Evolutionary conservation across 2,797 vertebrate species (phyloP).

Genomic region (Linurgus olivaceus): DNA sequence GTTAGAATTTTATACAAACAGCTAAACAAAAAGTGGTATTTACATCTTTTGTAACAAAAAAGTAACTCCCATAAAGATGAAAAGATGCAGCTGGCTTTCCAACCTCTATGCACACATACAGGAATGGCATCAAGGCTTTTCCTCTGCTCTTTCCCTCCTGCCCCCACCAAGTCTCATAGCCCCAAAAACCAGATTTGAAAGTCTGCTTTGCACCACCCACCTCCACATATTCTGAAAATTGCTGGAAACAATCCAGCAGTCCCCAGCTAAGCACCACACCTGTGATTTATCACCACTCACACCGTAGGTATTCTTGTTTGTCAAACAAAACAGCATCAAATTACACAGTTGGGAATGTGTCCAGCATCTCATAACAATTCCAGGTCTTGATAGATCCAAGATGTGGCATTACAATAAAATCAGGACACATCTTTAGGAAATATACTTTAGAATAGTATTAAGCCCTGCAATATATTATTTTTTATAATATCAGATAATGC

Average conservation of each 20-base stretch:
- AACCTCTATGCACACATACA: accelerated
- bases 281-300: not conserved
- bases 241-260: not conserved
- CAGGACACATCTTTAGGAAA: not conserved
- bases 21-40: not conserved
- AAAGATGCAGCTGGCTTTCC: not conserved
- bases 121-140: not conserved
- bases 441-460: not conserved
- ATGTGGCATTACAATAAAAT: not conserved
- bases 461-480: not conserved
- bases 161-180: not conserved
- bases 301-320: not conserved
- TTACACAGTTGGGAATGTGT: not conserved
- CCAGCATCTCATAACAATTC: not conserved
- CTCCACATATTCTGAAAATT: not conserved
- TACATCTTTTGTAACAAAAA: accelerated
- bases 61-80: not conserved
- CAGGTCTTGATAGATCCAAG: not conserved
- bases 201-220: not conserved
- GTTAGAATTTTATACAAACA: not conserved
- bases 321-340: conserved; percentile 23
- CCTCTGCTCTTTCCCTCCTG: not conserved
- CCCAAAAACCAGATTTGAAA: not conserved
- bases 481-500: not conserved
- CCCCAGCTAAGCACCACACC: not conserved